Percentiles rank a stretch among this genome's conserved stretches.
These are phyloP conservation scores for Lutraria lutraria DNA, from an alignment of 2,888 invertebrate genomes.

Conservation along the genomic window DNA sequence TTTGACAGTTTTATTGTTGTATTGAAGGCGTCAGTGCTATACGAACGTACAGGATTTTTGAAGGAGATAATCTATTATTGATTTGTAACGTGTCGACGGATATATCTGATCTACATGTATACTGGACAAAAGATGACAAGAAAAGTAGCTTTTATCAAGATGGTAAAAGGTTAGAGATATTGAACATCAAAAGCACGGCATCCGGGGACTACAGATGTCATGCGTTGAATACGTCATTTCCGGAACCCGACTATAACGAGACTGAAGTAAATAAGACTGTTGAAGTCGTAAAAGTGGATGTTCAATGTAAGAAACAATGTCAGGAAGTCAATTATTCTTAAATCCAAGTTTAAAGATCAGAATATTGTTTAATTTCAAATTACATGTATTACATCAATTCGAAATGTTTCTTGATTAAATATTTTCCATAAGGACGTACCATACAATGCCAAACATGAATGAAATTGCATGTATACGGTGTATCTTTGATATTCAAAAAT, in stretches of 20 bases:
- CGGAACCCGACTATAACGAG: constrained; percentile 36
- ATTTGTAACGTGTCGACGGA: constrained; percentile 39
- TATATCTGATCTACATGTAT: constrained; percentile 33
- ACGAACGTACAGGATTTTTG: constrained; percentile 31
- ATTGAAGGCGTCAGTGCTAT: background rate
- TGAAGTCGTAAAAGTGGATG: constrained; percentile 43
- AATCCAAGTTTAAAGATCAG: background rate
- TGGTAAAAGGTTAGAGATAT: constrained; percentile 43
- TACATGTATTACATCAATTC: no score
- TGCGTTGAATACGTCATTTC: constrained; percentile 46
- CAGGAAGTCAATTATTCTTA: no score
- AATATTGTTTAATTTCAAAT: background rate
- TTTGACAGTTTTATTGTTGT: no score
- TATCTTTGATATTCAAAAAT: no score
- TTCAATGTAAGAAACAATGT: constrained; percentile 47
- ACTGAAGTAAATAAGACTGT: constrained; percentile 38
- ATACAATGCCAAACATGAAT: no score
- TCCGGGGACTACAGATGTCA: constrained; percentile 56
- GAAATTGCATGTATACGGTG: no score
- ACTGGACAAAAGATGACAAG: constrained; percentile 52
- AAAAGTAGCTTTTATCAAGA: constrained; percentile 36
- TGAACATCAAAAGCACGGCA: constrained; percentile 38
- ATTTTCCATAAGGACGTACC: no score
- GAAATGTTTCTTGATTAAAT: no score
- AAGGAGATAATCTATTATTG: constrained; percentile 48